Conservation (phyloP, 2,113 vertebrate species). For the Hoplias malabaricus region DNA sequence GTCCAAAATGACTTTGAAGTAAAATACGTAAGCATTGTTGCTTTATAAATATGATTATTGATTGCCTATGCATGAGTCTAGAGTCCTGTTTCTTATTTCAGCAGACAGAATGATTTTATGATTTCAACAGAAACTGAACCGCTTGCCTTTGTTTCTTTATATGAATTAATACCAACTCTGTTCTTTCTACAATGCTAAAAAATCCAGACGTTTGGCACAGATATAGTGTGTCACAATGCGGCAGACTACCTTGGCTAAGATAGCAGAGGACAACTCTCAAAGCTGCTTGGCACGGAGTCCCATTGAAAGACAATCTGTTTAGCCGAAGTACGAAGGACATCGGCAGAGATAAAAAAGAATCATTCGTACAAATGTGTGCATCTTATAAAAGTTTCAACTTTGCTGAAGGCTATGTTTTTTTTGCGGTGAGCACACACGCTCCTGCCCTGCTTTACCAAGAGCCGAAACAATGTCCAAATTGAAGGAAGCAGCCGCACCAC, state of each 20-base stretch:
- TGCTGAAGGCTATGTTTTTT: constrained; percentile 7
- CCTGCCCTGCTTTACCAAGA: neutral
- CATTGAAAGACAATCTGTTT: constrained; percentile 47
- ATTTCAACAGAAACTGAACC: neutral
- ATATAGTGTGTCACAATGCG: constrained; percentile 42
- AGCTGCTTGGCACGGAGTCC: constrained; percentile 22
- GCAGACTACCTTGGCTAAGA: constrained; percentile 39
- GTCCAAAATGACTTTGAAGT: too few species aligned
- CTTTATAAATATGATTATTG: too few species aligned
- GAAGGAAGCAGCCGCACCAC: constrained; percentile 28
- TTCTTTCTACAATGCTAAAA: constrained; percentile 20
- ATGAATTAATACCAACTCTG: constrained; percentile 22
- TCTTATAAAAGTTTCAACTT: neutral
- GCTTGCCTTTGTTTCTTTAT: neutral
- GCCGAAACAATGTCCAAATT: constrained; percentile 40
- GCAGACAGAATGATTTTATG: constrained; percentile 4
- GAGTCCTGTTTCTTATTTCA: neutral
- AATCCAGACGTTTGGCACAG: constrained; percentile 30
- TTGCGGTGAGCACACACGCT: neutral
- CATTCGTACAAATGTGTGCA: constrained; percentile 3
- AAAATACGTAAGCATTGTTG: too few species aligned
- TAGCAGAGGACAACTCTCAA: constrained; percentile 25
- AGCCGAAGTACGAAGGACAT: constrained; percentile 31
- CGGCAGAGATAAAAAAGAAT: constrained; percentile 18
- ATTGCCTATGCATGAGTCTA: too few species aligned